phyloP scores from a whole-genome alignment of 2,797 vertebrate genomes.

The Anniella stebbinsi region DNA sequence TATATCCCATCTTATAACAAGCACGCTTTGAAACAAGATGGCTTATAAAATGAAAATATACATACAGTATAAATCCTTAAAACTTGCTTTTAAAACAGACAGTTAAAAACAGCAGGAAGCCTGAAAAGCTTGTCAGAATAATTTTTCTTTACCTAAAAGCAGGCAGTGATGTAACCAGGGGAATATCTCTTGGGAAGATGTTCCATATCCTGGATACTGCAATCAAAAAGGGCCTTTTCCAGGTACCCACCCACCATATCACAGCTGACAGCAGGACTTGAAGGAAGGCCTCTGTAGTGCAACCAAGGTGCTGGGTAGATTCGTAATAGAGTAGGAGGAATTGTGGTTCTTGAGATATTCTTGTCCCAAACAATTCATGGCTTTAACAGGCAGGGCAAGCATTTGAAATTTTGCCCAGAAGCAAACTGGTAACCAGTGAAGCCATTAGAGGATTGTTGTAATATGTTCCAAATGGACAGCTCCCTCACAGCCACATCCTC shows the following conservation, averaged over 20 bases:
- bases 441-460: too few relatives aligned
- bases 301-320: background rate
- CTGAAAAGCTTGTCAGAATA: background rate
- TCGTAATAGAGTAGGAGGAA: too few relatives aligned
- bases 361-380: background rate
- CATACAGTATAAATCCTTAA: background rate
- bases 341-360: background rate
- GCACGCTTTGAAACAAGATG: background rate
- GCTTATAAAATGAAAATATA: background rate
- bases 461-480: too few relatives aligned
- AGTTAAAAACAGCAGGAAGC: background rate
- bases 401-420: background rate
- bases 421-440: too few relatives aligned
- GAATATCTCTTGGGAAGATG: too few relatives aligned
- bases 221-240: background rate
- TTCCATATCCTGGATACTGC: background rate
- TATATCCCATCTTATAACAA: background rate
- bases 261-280: background rate
- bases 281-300: background rate
- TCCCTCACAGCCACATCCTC: too few relatives aligned
- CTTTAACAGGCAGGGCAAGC: background rate
- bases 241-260: background rate
- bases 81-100: background rate
- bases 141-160: background rate
- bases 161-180: background rate